Evolutionary conservation across 2,113 vertebrate genomes (phyloP).

Genomic region (Dromiciops gliroides): DNA sequence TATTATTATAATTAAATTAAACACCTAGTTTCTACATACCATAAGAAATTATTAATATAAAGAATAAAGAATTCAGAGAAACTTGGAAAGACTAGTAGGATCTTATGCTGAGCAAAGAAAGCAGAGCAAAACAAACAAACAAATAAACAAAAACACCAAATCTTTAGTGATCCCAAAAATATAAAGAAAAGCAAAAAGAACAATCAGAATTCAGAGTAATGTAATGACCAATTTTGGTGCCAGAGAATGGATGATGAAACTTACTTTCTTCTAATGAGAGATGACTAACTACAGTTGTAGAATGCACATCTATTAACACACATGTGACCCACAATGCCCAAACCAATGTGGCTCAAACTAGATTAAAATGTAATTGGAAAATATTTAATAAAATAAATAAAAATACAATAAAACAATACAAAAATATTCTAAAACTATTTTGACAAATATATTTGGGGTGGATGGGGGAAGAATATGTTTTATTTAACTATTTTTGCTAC

Average conservation of each 20-base stretch:
- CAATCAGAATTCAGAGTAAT: neutral
- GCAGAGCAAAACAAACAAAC: neutral
- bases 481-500: neutral
- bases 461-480: neutral
- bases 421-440: neutral
- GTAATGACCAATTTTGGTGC: neutral
- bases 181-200: neutral
- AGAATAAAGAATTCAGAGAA: neutral
- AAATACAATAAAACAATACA: neutral
- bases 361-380: neutral
- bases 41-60: neutral
- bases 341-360: neutral
- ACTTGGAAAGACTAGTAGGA: neutral
- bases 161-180: neutral
- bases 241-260: neutral
- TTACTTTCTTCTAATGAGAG: no score
- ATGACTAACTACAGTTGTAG: neutral
- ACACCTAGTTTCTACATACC: neutral
- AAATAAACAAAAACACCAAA: no score
- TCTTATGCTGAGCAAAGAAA: neutral
- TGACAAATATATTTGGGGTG: neutral
- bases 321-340: neutral
- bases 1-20: neutral
- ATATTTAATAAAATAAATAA: neutral
- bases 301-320: neutral